phyloP scores from a whole-genome alignment of 1,140 invertebrate genomes.

The Platyscapa corneri region DNA sequence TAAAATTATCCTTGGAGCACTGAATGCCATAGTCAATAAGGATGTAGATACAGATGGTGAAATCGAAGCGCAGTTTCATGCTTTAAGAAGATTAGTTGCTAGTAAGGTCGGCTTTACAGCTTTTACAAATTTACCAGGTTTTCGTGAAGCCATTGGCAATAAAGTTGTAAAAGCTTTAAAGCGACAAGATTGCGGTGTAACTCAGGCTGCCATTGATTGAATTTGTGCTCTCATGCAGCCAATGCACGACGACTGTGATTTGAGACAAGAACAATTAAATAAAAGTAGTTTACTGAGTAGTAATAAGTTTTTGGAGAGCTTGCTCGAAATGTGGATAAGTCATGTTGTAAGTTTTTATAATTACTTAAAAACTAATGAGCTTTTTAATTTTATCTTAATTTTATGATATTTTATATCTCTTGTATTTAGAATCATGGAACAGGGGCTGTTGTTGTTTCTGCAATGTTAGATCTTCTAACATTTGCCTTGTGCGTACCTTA shows the following conservation, averaged over 20 bases:
- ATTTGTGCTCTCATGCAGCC: slow-evolving; percentile 98
- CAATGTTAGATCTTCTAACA: slow-evolving; percentile 99
- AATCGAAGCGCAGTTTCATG: slow-evolving; percentile 95
- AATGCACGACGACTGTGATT: slow-evolving; percentile 96
- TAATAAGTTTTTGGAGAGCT: slow-evolving; percentile 92
- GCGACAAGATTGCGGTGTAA: slow-evolving; percentile 90
- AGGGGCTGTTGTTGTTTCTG: slow-evolving; percentile 88
- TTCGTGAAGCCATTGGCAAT: slow-evolving; percentile 94
- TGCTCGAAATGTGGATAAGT: slow-evolving; percentile 95
- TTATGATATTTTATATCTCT: neutral
- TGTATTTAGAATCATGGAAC: slow-evolving; percentile 82
- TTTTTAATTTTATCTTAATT: neutral
- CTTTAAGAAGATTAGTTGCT: slow-evolving; percentile 92
- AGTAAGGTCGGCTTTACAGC: slow-evolving; percentile 98
- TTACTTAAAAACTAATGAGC: slow-evolving; percentile 11
- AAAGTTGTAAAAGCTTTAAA: slow-evolving; percentile 95
- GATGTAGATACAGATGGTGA: slow-evolving; percentile 82
- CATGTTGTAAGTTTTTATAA: slow-evolving; percentile 86
- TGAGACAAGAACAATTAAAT: slow-evolving; percentile 98
- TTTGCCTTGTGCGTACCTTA: slow-evolving; percentile 99
- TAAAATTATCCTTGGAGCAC: slow-evolving; percentile 90
- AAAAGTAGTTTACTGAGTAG: slow-evolving; percentile 96
- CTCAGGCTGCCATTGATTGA: slow-evolving; percentile 97
- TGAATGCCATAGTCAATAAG: slow-evolving; percentile 84
- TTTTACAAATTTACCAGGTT: slow-evolving; percentile 92